phyloP scores from a whole-genome alignment of 2,888 invertebrate genomes.

The Biston betularia region DNA sequence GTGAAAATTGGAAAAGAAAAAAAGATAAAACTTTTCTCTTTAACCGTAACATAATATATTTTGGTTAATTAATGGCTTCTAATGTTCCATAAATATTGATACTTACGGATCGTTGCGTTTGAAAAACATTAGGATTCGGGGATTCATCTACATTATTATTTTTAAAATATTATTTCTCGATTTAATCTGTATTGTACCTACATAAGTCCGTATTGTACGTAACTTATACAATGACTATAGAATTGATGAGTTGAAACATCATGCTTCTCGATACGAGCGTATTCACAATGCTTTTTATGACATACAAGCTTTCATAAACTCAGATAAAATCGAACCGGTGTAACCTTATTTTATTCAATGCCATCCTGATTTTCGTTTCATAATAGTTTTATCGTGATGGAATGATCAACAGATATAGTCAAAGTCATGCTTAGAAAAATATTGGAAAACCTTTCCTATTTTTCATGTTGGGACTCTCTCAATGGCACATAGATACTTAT shows the following conservation, averaged over 20 bases:
- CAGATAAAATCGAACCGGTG: not conserved
- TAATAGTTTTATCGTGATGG: not conserved
- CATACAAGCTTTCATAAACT: not conserved
- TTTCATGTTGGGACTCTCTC: too few species aligned
- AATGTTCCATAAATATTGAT: not conserved
- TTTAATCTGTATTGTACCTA: too few species aligned
- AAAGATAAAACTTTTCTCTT: conserved; percentile 24
- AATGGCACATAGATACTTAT: too few species aligned
- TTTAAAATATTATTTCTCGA: too few species aligned
- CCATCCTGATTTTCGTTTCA: not conserved
- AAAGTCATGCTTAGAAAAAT: not conserved
- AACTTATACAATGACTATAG: not conserved
- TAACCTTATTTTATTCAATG: not conserved
- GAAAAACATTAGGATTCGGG: not conserved
- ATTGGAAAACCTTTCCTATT: too few species aligned
- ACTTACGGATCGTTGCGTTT: not conserved
- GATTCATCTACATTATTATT: not conserved
- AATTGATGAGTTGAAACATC: not conserved
- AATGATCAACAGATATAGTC: not conserved
- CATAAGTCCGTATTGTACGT: not conserved
- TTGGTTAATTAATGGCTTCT: not conserved
- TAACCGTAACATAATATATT: conserved; percentile 22
- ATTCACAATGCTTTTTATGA: not conserved
- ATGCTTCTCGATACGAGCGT: not conserved
- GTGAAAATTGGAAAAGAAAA: conserved; percentile 21